Percentiles rank a stretch among this genome's conserved stretches.
Evolutionary conservation across 1,140 invertebrate species (phyloP).

Genomic region (Psilanteris sp.): DNA sequence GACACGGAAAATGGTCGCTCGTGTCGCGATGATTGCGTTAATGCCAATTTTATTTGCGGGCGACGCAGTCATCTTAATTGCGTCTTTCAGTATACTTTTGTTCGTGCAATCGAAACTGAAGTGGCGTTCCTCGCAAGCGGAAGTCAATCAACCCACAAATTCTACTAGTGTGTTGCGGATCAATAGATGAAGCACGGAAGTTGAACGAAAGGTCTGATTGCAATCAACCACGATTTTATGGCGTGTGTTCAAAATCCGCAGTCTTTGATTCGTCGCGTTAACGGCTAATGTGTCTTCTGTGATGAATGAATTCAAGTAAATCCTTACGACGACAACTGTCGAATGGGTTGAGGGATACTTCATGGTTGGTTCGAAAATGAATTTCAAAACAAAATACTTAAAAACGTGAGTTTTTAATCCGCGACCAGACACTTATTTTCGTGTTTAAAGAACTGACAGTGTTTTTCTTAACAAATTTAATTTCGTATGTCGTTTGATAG

Average conservation of each 20-base stretch:
- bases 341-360: too few species aligned
- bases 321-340: too few species aligned
- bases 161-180: slow-evolving; percentile 41
- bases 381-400: too few species aligned
- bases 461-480: too few species aligned
- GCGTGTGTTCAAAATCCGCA: slow-evolving; percentile 35
- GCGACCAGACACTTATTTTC: too few species aligned
- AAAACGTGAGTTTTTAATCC: too few species aligned
- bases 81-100: slow-evolving; percentile 45
- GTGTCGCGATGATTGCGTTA: slow-evolving; percentile 8
- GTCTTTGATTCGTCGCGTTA: slow-evolving; percentile 37
- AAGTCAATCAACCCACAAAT: slow-evolving; percentile 64
- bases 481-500: too few species aligned
- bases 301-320: not conserved
- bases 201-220: slow-evolving; percentile 71
- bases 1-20: slow-evolving; percentile 6
- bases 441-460: too few species aligned
- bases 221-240: slow-evolving; percentile 71
- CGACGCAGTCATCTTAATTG: slow-evolving; percentile 39
- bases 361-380: too few species aligned
- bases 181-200: slow-evolving; percentile 68
- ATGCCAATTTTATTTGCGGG: slow-evolving; percentile 15
- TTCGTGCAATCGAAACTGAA: slow-evolving; percentile 52
- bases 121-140: slow-evolving; percentile 59
- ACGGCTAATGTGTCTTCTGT: slow-evolving; percentile 2